Base-by-base conservation (phyloP, 2,797 vertebrate species). In the Sebastes kiyomatsui region DNA sequence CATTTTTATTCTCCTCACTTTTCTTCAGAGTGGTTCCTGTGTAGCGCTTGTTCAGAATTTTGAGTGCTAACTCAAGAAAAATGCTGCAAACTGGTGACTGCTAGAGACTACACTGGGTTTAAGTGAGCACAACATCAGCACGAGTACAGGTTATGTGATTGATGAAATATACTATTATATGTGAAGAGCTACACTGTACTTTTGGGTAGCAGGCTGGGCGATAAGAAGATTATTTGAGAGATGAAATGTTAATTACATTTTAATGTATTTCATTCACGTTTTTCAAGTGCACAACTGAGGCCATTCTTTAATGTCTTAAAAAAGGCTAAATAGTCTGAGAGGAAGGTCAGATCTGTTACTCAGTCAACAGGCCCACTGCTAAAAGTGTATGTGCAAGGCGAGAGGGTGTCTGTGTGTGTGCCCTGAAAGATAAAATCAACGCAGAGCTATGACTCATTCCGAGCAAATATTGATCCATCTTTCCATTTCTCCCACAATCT, bases 401-500 rank as follows among this genome's bases (percentile, higher is more conserved):
- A 67, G 64, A 56, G 32, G 20, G 16, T 35, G 72, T 60, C 16
- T 68, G 65, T 81, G 64, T 68, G 62, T 73, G 42, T 46, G 62
- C 23, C 55, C 78, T 72, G 42, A 80, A 86, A 87, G 70, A 90
- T 83, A 82, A 88, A 83, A 86, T 79, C 79, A 80, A 74, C 30
- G 33, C 9, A 58, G 75, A 74, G 71, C 66, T 66, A 84, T 85
- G 84, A 87, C 72, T 92, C 83, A 89, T 82, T 88, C 86, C 46
- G 58, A 64, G 71, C 74, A 83, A 90, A 91, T 90, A 93, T 91
- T 82, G 90, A 93, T 93, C 86, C 54, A 64, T 69, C 75, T 80
- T 81, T 86, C 69, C 58, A 85, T 88, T 90, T 79, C 73, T 86
- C 32, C 72, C 75, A 74, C 70, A 67, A 76, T 86, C 83, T 88